These are phyloP conservation scores for Phallusia fumigata DNA, from an alignment of 23 tunicate species.

Conservation along the genomic window DNA sequence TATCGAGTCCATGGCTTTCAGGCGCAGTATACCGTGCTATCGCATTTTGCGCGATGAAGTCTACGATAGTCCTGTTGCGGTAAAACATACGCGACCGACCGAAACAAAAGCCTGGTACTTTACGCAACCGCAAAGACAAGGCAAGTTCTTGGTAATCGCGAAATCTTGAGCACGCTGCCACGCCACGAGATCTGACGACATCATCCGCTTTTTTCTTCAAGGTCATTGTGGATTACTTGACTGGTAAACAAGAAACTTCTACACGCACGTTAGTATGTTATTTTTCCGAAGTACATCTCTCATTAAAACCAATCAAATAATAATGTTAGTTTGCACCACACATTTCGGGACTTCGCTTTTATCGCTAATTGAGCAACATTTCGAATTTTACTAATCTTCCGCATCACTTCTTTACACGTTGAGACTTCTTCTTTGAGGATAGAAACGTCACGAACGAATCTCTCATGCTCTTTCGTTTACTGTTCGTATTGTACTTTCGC, in stretches of 20 bases:
- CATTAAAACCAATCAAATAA: no score
- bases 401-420: background rate
- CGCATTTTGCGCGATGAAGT: background rate
- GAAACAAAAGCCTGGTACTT: conserved; percentile 7
- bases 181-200: background rate
- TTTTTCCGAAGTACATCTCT: no score
- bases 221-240: no score
- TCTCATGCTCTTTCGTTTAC: background rate
- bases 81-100: background rate
- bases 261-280: no score
- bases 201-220: no score
- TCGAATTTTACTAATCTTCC: no score
- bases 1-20: no score
- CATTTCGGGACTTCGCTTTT: no score
- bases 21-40: background rate
- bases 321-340: no score
- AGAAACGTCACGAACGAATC: background rate
- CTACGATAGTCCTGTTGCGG: background rate
- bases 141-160: background rate
- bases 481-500: background rate
- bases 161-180: background rate
- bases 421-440: background rate
- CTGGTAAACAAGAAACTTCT: no score
- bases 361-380: no score
- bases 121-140: background rate